Evolutionary conservation across 2,888 invertebrate genomes (phyloP), one percentile per base, ranked within the genome.

Genomic region (Steromphala cineraria): DNA sequence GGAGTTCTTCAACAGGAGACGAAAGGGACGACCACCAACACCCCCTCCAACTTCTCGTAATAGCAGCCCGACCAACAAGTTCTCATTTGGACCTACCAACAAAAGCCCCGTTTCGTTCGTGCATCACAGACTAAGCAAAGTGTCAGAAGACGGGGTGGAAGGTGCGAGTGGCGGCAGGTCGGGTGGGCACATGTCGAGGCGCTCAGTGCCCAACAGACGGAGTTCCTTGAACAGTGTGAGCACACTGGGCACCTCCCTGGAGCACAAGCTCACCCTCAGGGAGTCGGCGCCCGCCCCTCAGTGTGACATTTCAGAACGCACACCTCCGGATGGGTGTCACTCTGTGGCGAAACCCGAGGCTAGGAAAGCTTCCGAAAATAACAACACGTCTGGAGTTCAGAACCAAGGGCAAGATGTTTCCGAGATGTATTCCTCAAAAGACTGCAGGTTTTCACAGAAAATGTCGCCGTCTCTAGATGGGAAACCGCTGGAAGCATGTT

Each of bases 41-140:
- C 83, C 77, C 15, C 83, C 83, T 10, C 81, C 81, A 8, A 75
- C 80, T 46, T 13, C 17, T 15, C 31, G 75, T 5, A 67, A 80
- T 46, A 56, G 55, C 53, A 71, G 53, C 24, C 67, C 78, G 5
- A 71, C 40, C 13, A 75, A 78, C 24, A 82, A 80, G 71, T 82
- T 82, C 53, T 78, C 80, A 4, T 82, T 82, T 28, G 78, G 67
- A 52, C 52, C 55, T 62, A 46, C 8, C 28, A 52, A 55, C 76
- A 82, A 80, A 67, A 78, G 40, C 40, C 74, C 78, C 62, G 55
- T 84, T 0, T 82, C 82, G 17, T 84, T 84, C 80, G 75, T 80
- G 17, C 84, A 84, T 53, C 84, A 84, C 74, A 75, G 46, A 24
- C 79, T 84, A 17, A 75, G 79, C 53, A 84, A 84, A 76, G 81